Evolutionary conservation across 2,797 vertebrate species (phyloP).

Genomic region (Anguilla pacifica): DNA sequence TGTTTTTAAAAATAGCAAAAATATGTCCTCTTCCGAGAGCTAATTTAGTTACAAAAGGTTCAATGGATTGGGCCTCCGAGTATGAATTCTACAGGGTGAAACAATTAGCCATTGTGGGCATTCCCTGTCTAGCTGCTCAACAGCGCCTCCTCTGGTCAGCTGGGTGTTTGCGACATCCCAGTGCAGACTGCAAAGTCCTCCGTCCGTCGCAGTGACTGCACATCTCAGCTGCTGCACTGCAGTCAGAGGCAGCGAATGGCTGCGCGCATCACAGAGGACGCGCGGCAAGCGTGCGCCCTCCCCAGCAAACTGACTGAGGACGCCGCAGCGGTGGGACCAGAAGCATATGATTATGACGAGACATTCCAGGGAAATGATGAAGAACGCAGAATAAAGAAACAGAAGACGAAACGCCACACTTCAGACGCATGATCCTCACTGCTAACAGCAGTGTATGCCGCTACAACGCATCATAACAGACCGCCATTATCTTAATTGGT

Average conservation of each 20-base stretch:
- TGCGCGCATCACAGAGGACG: not conserved
- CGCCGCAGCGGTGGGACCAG: not conserved
- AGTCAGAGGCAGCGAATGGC: not conserved
- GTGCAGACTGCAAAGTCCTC: not conserved
- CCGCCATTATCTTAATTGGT: not conserved
- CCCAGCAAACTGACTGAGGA: not conserved
- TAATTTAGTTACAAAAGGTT: not conserved
- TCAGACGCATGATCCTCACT: not conserved
- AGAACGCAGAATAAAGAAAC: not conserved
- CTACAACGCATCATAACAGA: not conserved
- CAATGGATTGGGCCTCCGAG: not conserved
- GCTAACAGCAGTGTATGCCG: not conserved
- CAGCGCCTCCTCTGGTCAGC: not conserved
- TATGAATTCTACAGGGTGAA: not conserved
- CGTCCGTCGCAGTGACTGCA: not conserved
- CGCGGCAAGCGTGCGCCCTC: not conserved
- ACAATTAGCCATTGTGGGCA: not conserved
- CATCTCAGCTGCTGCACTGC: not conserved
- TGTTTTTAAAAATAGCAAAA: not conserved
- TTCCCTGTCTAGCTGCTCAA: not conserved
- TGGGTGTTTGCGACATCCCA: not conserved
- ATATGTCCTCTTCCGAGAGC: not conserved
- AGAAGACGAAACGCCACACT: not conserved
- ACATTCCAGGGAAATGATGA: not conserved
- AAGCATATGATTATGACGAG: not conserved